phyloP scores from a whole-genome alignment of 2,888 invertebrate species.

The Ormyrus pomaceus region DNA sequence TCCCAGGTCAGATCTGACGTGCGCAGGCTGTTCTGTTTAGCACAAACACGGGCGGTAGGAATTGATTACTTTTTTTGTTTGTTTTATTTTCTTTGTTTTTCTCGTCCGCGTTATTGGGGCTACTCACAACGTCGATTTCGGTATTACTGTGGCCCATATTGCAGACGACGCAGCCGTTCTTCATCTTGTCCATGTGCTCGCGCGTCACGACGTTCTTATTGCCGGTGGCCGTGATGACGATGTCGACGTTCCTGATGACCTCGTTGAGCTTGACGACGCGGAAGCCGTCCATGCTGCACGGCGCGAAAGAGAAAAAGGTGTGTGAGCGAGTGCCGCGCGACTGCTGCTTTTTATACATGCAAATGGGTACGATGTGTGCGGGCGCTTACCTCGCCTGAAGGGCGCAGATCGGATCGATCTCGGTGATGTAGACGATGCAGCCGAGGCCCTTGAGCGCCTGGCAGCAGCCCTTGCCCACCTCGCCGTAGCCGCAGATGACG shows the following conservation, averaged over 20 bases:
- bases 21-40: slow-evolving; percentile 86
- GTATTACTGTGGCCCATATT: slow-evolving; percentile 99
- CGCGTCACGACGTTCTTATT: slow-evolving; percentile 97
- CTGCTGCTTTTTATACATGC: no score
- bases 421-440: slow-evolving; percentile 94
- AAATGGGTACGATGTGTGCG: no score
- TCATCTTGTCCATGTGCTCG: slow-evolving; percentile 97
- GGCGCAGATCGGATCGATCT: slow-evolving; percentile 98
- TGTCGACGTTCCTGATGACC: slow-evolving; percentile 94
- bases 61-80: no score
- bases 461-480: slow-evolving; percentile 97
- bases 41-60: no score
- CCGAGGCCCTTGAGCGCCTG: slow-evolving; percentile 96
- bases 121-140: slow-evolving; percentile 92
- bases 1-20: slow-evolving; percentile 98
- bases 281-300: slow-evolving; percentile 94
- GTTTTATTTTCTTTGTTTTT: no score
- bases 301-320: background rate
- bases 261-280: slow-evolving; percentile 96
- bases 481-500: slow-evolving; percentile 96
- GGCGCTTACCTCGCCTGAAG: slow-evolving; percentile 88
- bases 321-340: no score
- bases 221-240: slow-evolving; percentile 98
- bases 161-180: slow-evolving; percentile 95
- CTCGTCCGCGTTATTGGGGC: no score